phyloP scores from a whole-genome alignment of 2,888 invertebrate genomes.

The Rhyacophila evoluta region DNA sequence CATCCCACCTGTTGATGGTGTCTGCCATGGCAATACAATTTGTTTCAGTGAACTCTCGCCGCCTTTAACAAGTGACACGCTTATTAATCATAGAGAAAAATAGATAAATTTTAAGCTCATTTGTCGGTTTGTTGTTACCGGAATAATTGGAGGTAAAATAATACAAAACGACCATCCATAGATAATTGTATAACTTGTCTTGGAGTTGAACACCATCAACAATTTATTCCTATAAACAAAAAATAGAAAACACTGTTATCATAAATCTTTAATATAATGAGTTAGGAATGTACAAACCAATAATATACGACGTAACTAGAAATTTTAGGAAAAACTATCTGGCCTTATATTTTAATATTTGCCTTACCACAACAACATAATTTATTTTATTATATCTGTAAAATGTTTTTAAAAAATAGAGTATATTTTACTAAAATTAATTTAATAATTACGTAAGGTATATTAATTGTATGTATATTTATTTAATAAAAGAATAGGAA shows the following conservation, averaged over 20 bases:
- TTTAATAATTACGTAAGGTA: too few species aligned
- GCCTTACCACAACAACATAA: too few species aligned
- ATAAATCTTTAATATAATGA: neutral
- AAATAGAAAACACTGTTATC: neutral
- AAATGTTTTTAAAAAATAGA: too few species aligned
- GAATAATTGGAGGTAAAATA: constrained; percentile 15
- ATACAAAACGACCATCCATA: neutral
- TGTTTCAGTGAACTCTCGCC: constrained; percentile 40
- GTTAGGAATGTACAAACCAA: neutral
- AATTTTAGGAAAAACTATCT: too few species aligned
- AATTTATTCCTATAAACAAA: neutral
- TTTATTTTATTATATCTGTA: too few species aligned
- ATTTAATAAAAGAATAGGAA: too few species aligned
- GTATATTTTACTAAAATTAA: too few species aligned
- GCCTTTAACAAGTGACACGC: constrained; percentile 46
- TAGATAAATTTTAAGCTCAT: constrained; percentile 38
- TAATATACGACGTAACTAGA: neutral
- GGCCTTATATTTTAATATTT: too few species aligned
- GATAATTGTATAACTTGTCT: neutral
- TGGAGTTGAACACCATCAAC: neutral
- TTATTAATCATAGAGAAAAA: constrained; percentile 37
- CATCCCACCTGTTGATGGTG: neutral
- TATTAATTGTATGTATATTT: too few species aligned
- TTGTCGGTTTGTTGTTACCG: constrained; percentile 29
- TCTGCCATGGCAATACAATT: constrained; percentile 25